Evolutionary conservation across 1,140 invertebrate species (phyloP).

Genomic region (Mamestra configurata): DNA sequence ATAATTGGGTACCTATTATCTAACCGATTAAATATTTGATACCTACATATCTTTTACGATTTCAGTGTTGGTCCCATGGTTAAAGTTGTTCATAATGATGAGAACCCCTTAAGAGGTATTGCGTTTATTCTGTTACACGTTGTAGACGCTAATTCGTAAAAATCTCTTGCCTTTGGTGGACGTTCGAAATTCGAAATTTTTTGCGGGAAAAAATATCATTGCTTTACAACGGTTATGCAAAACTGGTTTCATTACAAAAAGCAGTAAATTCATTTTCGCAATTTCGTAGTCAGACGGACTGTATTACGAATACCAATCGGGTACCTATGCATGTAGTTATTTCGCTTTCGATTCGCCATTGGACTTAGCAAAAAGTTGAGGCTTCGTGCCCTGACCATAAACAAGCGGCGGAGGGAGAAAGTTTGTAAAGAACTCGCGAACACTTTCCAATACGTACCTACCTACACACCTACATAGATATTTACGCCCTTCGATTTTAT

Average conservation of each 20-base stretch:
- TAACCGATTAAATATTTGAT: too few species aligned
- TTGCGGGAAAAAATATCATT: slow-evolving; percentile 3
- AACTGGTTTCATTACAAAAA: slow-evolving; percentile 14
- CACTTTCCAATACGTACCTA: slow-evolving; percentile 60
- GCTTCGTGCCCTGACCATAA: slow-evolving; percentile 58
- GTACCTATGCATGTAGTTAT: slow-evolving; percentile 50
- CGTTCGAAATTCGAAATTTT: not conserved
- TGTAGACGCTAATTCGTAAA: too few species aligned
- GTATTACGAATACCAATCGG: slow-evolving; percentile 34
- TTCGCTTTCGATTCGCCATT: slow-evolving; percentile 61
- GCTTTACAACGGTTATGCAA: slow-evolving; percentile 12
- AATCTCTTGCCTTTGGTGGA: too few species aligned
- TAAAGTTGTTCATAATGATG: too few species aligned
- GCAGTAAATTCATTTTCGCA: slow-evolving; percentile 35
- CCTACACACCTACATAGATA: too few species aligned
- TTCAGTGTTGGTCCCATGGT: too few species aligned
- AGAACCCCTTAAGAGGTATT: too few species aligned
- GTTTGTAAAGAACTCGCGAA: slow-evolving; percentile 46
- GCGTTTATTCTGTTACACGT: too few species aligned
- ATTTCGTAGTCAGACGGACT: slow-evolving; percentile 13
- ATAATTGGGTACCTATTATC: too few species aligned
- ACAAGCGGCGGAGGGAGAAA: slow-evolving; percentile 57
- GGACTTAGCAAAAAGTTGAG: slow-evolving; percentile 55
- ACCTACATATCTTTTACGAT: too few species aligned
- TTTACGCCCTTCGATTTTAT: slow-evolving; percentile 28